Percentiles rank a stretch among this genome's conserved stretches.
Conservation (phyloP, 2,797 vertebrate species). For the Chelidonichthys spinosus region DNA sequence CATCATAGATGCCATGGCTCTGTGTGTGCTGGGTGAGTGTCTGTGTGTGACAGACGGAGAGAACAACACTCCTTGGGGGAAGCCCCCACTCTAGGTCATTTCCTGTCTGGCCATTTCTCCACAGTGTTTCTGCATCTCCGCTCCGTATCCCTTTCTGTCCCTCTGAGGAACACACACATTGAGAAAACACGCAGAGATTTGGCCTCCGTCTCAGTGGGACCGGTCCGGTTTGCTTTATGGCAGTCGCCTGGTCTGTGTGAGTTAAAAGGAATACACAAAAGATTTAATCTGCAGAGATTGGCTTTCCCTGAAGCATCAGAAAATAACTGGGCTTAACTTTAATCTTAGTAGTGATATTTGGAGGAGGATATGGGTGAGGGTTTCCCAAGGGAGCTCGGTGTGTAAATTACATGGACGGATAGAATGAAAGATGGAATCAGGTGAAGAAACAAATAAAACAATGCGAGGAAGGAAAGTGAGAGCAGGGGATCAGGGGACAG, state of each 20-base stretch:
- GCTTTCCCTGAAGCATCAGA: slow-evolving; percentile 11
- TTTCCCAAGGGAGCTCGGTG: not conserved
- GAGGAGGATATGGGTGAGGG: not conserved
- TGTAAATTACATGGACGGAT: slow-evolving; percentile 57
- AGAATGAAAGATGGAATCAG: slow-evolving; percentile 55
- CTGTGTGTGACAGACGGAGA: slow-evolving; percentile 43
- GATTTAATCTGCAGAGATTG: slow-evolving; percentile 11
- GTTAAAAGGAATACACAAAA: slow-evolving; percentile 27
- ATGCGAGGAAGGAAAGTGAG: slow-evolving; percentile 9
- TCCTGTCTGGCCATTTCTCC: slow-evolving; percentile 71
- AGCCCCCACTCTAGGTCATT: slow-evolving; percentile 74
- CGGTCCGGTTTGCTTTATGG: slow-evolving; percentile 39
- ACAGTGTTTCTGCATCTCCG: slow-evolving; percentile 15
- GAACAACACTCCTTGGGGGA: slow-evolving; percentile 66
- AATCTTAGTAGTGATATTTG: not conserved
- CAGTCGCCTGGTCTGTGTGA: slow-evolving; percentile 44
- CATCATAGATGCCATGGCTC: slow-evolving; percentile 40
- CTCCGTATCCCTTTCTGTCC: slow-evolving; percentile 19
- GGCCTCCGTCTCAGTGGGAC: slow-evolving; percentile 42
- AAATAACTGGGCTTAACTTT: not conserved
- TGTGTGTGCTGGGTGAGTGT: slow-evolving; percentile 15
- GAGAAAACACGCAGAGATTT: slow-evolving; percentile 48
- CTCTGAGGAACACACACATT: slow-evolving; percentile 63
- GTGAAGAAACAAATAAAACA: slow-evolving; percentile 17
- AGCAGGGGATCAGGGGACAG: slow-evolving; percentile 7